Evolutionary conservation across 2,888 invertebrate species (phyloP), one percentile per base, ranked within the genome.

Genomic region (Cynaeus angustus): DNA sequence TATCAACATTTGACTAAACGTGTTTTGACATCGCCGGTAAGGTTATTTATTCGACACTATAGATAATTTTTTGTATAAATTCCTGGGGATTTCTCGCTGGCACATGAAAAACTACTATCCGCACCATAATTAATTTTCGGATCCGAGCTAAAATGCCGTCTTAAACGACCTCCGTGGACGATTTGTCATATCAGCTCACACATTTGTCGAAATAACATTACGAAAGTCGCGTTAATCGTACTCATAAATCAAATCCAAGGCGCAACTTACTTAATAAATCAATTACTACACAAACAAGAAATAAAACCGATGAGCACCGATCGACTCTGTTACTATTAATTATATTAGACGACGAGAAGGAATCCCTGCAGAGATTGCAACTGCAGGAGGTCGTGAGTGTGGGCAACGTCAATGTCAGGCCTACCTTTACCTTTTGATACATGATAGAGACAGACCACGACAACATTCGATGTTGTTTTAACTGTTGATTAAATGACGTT

Each of bases 341-440:
- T 70, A 70, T 66, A 70, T 70, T 61, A 61, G 48, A 59, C 59
- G 61, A 70, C 53, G 30, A 66, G 46, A 53, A 45, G 16, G 41
- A 48, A 30, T 53, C 33, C 61, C 70, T 43, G 61, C 43, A 8
- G 66, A 41, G 66, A 9, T 46, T 28, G 30, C 46, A 66, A 46
- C 70, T 45, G 37, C 61, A 46, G 70, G 70, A 55, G 61, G 61
- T 55, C 70, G n/a, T 33, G 37, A 66, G 33, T 64, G 59, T 66
- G 55, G 66, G 46, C 66, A 70, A 37, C 61, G 69, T 70, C 70
- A 70, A 70, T 55, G 70, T 70, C 70, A 70, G 59, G 53, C 50
- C 28, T 33, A 65, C 26, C 45, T 59, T 56, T 26, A 26, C 21
- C 16, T 38, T 48, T 53, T 69, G 69, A 59, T 70, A 59, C 66